Conservation (phyloP, 23 tunicate genomes). For the Styela clava region DNA sequence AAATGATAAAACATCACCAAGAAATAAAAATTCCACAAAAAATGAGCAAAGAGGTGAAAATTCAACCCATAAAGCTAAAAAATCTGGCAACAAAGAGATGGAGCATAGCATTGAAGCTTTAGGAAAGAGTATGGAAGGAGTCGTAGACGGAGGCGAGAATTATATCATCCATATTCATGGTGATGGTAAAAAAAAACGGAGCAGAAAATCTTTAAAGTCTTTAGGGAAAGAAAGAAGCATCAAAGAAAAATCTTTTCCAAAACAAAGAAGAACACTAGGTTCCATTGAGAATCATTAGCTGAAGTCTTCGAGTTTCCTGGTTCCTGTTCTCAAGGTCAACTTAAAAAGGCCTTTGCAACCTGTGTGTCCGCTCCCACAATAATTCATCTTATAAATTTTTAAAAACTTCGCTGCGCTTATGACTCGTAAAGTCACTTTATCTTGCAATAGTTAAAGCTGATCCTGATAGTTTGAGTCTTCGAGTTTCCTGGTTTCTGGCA, state of each 20-base stretch:
- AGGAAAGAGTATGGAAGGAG: constrained; percentile 51
- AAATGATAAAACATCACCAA: constrained; percentile 19
- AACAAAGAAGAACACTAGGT: background rate
- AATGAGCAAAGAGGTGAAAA: background rate
- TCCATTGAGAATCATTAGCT: background rate
- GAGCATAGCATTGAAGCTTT: constrained; percentile 41
- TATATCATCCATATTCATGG: constrained; percentile 19
- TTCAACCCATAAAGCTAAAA: background rate
- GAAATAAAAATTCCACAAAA: background rate
- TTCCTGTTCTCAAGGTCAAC: too few relatives aligned
- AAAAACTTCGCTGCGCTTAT: too few relatives aligned
- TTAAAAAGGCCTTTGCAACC: too few relatives aligned
- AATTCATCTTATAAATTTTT: too few relatives aligned
- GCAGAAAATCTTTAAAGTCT: background rate
- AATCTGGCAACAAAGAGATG: background rate
- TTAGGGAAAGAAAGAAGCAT: background rate
- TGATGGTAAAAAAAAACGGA: background rate
- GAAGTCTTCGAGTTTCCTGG: background rate
- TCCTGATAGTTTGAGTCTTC: too few relatives aligned
- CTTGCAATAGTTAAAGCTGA: too few relatives aligned
- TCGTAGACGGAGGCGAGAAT: constrained; percentile 35
- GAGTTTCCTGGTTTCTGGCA: too few relatives aligned
- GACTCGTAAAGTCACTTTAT: too few relatives aligned
- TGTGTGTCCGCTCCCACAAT: too few relatives aligned
- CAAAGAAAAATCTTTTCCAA: background rate